Conservation (phyloP, 1,140 invertebrate genomes). For the Hypsibius dujardini region DNA sequence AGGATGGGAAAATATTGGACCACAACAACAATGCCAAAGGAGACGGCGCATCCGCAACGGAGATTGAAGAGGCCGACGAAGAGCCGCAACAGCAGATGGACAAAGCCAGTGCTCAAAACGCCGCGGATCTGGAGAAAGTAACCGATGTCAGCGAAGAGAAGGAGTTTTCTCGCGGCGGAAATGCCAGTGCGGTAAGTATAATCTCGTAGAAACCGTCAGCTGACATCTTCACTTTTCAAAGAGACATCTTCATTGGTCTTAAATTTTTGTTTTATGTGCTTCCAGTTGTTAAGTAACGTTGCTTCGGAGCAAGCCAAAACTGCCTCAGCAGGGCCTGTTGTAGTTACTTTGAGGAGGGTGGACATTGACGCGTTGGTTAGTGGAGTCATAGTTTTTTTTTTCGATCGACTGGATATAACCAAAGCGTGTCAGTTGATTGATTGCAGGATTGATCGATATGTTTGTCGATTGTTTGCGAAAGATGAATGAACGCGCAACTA, state of each 20-base stretch:
- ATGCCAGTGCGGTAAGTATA: conserved; percentile 6
- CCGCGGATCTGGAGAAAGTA: conserved; percentile 10
- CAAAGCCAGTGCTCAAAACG: conserved; percentile 19
- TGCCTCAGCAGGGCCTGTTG: not conserved
- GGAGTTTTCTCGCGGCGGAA: conserved; percentile 7
- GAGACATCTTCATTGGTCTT: conserved; percentile 7
- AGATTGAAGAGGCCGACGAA: conserved; percentile 22
- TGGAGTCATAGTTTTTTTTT: no score
- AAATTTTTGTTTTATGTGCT: conserved; percentile 9
- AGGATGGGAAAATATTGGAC: no score
- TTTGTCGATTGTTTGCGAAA: no score
- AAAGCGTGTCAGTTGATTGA: no score
- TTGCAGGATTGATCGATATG: no score
- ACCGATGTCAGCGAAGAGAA: conserved; percentile 8
- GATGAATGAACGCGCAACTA: no score
- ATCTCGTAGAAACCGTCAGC: conserved; percentile 20
- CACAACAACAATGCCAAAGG: not conserved
- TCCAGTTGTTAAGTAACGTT: conserved; percentile 2
- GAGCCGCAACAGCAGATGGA: conserved; percentile 22
- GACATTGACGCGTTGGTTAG: conserved; percentile 11
- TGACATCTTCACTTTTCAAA: conserved; percentile 14
- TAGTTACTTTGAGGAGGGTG: conserved; percentile 1
- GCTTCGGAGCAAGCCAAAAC: conserved; percentile 16
- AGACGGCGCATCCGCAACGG: not conserved
- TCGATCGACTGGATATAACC: no score